phyloP scores from a whole-genome alignment of 2,113 vertebrate genomes.

The Leptocoma aspasia region DNA sequence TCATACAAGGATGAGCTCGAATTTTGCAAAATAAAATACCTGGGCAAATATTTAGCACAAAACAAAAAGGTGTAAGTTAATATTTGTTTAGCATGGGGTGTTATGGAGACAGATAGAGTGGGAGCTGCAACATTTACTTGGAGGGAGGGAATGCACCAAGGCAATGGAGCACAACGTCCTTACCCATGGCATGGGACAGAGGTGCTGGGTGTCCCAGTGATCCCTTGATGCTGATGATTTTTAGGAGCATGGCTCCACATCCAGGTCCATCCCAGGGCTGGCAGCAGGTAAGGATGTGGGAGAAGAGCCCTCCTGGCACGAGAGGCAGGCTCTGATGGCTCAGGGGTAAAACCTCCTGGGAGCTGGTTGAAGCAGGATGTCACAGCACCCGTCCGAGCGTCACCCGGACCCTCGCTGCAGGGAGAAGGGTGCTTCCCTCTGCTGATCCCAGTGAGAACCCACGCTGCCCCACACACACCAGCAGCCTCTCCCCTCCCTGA shows the following conservation, averaged over 20 bases:
- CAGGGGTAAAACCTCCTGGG: neutral
- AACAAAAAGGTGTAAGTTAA: neutral
- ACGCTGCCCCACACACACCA: neutral
- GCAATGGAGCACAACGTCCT: neutral
- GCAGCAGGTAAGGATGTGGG: neutral
- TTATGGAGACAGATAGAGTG: neutral
- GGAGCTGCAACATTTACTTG: neutral
- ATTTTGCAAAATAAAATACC: neutral
- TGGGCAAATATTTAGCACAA: neutral
- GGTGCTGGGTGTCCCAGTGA: neutral
- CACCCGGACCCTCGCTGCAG: accelerated
- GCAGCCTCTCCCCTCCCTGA: neutral
- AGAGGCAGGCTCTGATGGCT: neutral
- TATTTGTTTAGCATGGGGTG: neutral
- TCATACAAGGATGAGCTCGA: neutral
- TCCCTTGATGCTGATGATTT: neutral
- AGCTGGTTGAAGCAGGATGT: neutral
- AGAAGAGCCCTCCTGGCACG: accelerated
- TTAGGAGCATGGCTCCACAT: neutral
- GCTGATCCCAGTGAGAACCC: neutral
- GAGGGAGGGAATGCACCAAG: neutral
- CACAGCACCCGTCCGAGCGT: neutral
- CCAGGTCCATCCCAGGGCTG: neutral
- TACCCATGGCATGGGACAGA: neutral
- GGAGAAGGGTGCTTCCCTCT: neutral